These are phyloP conservation scores for Cephalophus harveyi DNA, from an alignment of 2,113 vertebrate species.

Conservation along the genomic window DNA sequence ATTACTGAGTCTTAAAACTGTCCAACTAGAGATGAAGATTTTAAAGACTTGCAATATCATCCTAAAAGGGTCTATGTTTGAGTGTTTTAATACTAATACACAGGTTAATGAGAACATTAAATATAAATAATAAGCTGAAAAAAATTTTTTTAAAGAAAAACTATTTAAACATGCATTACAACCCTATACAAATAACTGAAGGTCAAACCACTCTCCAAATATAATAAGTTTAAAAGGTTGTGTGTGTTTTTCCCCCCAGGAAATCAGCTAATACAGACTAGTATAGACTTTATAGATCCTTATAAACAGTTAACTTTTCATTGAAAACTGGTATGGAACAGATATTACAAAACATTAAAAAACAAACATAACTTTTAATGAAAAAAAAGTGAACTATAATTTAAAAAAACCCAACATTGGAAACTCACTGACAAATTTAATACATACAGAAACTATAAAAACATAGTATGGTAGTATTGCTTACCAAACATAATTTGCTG, in stretches of 20 bases:
- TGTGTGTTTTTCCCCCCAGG: neutral
- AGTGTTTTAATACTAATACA: neutral
- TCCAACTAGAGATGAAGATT: slow-evolving; percentile 16
- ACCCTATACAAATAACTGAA: slow-evolving; percentile 18
- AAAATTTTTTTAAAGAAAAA: neutral
- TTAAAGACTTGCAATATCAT: neutral
- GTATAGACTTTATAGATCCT: slow-evolving; percentile 19
- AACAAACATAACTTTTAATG: neutral
- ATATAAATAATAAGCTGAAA: neutral
- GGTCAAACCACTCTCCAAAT: neutral
- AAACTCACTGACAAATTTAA: slow-evolving; percentile 15
- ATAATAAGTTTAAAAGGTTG: slow-evolving; percentile 20
- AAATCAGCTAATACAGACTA: neutral
- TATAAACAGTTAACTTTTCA: slow-evolving; percentile 26
- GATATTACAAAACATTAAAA: neutral
- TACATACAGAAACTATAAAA: slow-evolving; percentile 3
- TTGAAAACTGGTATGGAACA: slow-evolving; percentile 6
- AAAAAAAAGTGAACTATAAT: slow-evolving; percentile 21
- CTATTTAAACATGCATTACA: slow-evolving; percentile 50
- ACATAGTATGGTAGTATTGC: neutral
- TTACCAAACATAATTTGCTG: slow-evolving; percentile 33
- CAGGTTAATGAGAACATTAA: neutral
- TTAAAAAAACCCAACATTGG: slow-evolving; percentile 14
- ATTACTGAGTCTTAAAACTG: slow-evolving; percentile 58
- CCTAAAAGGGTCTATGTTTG: neutral